Evolutionary conservation across 2,797 vertebrate genomes (phyloP).

Genomic region (Lithobates pipiens): DNA sequence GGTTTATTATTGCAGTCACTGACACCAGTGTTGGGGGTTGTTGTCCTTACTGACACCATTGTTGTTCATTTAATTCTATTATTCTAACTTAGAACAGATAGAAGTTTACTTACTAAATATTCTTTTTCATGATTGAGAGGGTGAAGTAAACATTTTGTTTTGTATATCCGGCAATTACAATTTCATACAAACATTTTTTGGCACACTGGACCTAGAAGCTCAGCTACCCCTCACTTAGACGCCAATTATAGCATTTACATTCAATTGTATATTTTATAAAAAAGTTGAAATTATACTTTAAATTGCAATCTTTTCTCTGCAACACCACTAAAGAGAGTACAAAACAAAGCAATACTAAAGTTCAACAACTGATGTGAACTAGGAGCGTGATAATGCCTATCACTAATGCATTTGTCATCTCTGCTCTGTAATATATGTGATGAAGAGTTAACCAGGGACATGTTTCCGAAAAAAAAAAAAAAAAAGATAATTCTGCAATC

Average conservation of each 20-base stretch:
- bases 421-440: conserved; percentile 34
- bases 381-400: conserved; percentile 31
- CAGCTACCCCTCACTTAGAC: no score
- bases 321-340: not conserved
- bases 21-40: no score
- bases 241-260: not conserved
- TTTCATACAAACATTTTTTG: no score
- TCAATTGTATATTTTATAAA: not conserved
- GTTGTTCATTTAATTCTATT: no score
- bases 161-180: no score
- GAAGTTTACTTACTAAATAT: no score
- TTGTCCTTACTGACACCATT: no score
- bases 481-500: conserved; percentile 67
- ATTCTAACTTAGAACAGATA: no score
- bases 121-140: no score
- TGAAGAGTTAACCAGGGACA: conserved; percentile 49
- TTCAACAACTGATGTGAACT: not conserved
- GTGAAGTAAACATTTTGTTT: no score
- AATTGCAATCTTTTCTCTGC: not conserved
- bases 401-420: conserved; percentile 55
- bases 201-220: no score
- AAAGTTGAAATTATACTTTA: conserved; percentile 29
- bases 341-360: not conserved
- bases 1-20: no score
- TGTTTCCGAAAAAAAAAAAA: conserved; percentile 63